Conservation (phyloP, 2,888 invertebrate genomes). For the Scelioninae gen. 1 region DNA sequence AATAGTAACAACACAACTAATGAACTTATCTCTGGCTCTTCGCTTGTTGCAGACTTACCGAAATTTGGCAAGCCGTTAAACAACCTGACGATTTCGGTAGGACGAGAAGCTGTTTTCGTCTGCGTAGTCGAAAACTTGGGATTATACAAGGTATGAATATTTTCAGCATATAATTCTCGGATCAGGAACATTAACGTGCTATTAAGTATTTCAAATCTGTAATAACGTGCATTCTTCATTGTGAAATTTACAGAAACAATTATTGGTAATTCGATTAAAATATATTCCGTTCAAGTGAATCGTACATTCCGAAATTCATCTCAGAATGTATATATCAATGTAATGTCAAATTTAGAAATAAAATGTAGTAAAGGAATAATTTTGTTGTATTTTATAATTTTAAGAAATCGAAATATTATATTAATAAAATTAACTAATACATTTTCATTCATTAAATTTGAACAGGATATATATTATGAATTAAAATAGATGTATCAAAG, state of each 20-base stretch:
- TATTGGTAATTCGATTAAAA: not conserved
- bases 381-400: not conserved
- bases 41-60: conserved; percentile 81
- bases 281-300: not conserved
- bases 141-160: conserved; percentile 80
- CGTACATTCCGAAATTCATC: not conserved
- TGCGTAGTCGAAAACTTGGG: conserved; percentile 83
- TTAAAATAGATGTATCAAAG: too few species aligned
- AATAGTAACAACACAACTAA: conserved; percentile 43
- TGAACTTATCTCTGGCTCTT: conserved; percentile 46
- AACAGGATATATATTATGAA: too few species aligned
- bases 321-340: not conserved
- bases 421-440: too few species aligned
- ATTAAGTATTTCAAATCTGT: conserved; percentile 1
- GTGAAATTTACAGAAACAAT: not conserved
- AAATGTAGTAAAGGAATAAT: not conserved
- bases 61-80: conserved; percentile 83
- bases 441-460: too few species aligned
- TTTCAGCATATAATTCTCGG: not conserved
- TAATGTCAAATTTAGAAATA: not conserved
- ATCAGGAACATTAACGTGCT: not conserved
- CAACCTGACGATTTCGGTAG: conserved; percentile 83
- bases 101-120: conserved; percentile 82
- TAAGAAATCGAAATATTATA: not conserved
- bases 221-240: not conserved